A percentile compares a stretch with the other conserved stretches of the same genome.
phyloP scores from a whole-genome alignment of 2,888 invertebrate species.

The Acanthopleura granulata region DNA sequence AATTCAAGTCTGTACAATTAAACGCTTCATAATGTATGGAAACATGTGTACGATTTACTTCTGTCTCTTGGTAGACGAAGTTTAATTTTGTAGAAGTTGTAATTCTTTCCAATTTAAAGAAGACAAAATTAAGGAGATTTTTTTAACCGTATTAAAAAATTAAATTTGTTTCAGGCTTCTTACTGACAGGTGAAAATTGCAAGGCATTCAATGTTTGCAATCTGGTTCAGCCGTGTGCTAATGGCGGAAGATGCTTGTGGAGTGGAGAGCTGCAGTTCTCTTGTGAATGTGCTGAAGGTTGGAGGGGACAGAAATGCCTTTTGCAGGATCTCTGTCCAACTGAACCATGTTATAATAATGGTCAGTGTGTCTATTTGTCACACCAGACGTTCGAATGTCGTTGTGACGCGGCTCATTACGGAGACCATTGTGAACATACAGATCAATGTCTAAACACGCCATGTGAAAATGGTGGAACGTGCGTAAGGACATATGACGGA shows the following conservation, averaged over 20 bases:
- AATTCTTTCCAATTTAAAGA: no score
- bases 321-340: conserved; percentile 42
- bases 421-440: conserved; percentile 38
- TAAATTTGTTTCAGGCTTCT: conserved; percentile 6
- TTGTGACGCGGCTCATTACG: conserved; percentile 42
- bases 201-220: conserved; percentile 5
- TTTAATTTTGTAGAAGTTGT: no score
- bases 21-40: neutral
- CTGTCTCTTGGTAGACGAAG: no score
- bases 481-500: conserved; percentile 23
- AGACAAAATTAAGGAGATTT: neutral
- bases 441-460: conserved; percentile 36
- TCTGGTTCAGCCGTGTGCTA: conserved; percentile 16
- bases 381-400: conserved; percentile 40
- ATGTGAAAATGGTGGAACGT: conserved; percentile 35
- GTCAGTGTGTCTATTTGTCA: conserved; percentile 41
- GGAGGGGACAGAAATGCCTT: conserved; percentile 50
- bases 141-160: neutral
- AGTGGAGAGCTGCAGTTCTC: neutral
- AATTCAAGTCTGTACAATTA: no score
- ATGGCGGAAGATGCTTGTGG: conserved; percentile 13
- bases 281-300: conserved; percentile 33
- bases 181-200: conserved; percentile 1
- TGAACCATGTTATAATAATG: conserved; percentile 44
- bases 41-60: no score